Percentiles rank a stretch among this genome's conserved stretches.
Conservation (phyloP, 1,140 invertebrate genomes). For the Calliphora vicina region DNA sequence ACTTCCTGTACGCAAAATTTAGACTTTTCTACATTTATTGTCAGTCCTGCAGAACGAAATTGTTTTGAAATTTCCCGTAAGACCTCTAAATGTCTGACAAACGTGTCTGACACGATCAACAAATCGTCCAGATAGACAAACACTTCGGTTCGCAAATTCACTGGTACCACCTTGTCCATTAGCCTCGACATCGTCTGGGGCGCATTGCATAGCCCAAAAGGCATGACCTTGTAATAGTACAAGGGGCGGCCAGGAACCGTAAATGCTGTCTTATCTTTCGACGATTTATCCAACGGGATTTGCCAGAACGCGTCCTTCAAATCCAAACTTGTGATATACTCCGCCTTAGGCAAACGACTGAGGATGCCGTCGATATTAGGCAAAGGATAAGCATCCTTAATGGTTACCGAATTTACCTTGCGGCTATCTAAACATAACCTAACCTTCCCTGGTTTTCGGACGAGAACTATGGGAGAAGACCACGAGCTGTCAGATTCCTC, state of each 20-base stretch:
- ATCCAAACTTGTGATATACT: conserved; percentile 20
- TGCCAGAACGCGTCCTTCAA: not conserved
- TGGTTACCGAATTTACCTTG: conserved; percentile 45
- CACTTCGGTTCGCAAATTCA: too few species aligned
- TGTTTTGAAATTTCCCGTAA: too few species aligned
- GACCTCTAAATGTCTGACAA: too few species aligned
- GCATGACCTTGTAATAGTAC: not conserved
- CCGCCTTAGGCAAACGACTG: conserved; percentile 39
- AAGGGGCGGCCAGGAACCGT: not conserved
- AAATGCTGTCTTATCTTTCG: conserved; percentile 59
- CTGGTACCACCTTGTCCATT: too few species aligned
- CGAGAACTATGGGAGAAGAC: conserved; percentile 42
- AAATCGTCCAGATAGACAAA: too few species aligned
- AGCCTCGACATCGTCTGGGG: too few species aligned
- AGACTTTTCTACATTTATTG: too few species aligned
- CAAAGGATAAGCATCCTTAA: conserved; percentile 42
- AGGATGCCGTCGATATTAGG: conserved; percentile 46
- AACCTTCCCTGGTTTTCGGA: conserved; percentile 48
- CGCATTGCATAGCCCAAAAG: too few species aligned
- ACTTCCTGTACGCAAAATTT: too few species aligned
- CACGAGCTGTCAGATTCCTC: conserved; percentile 36
- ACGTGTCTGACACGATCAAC: too few species aligned
- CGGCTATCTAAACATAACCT: conserved; percentile 53
- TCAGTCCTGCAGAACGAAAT: too few species aligned
- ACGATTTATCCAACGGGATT: conserved; percentile 44